Percentiles rank a stretch among this genome's conserved stretches.
Evolutionary conservation across 1,140 invertebrate species (phyloP).

Genomic region (Aleiodes sp.): DNA sequence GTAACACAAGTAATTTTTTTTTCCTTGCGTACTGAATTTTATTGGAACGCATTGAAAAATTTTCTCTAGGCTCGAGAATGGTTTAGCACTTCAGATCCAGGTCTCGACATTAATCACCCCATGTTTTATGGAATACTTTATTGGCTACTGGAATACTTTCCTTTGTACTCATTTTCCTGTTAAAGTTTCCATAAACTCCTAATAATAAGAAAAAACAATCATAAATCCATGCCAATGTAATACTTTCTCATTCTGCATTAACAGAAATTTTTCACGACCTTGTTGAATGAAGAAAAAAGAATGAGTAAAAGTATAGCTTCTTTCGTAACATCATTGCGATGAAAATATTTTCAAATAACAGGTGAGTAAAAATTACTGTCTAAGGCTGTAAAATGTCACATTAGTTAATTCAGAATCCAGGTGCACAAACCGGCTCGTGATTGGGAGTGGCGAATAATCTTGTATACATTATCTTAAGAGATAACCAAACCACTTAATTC

Average conservation of each 20-base stretch:
- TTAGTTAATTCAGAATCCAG: neutral
- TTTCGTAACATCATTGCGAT: too few relatives aligned
- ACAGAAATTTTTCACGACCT: too few relatives aligned
- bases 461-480: neutral
- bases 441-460: conserved; percentile 19
- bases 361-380: neutral
- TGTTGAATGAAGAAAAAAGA: too few relatives aligned
- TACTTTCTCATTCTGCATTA: too few relatives aligned
- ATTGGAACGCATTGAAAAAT: neutral
- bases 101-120: neutral
- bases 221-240: neutral
- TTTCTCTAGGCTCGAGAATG: neutral
- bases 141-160: neutral
- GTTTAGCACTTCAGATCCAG: neutral
- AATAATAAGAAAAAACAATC: neutral
- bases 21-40: neutral
- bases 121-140: neutral
- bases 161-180: neutral
- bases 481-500: neutral
- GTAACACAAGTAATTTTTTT: neutral
- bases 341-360: neutral
- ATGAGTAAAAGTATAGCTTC: too few relatives aligned
- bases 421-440: conserved; percentile 9
- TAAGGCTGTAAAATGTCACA: neutral
- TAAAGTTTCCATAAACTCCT: neutral